Percentiles rank a stretch among this genome's conserved stretches.
These are phyloP conservation scores for Corythornis vintsioides DNA, from an alignment of 2,113 vertebrate genomes.

Conservation along the genomic window DNA sequence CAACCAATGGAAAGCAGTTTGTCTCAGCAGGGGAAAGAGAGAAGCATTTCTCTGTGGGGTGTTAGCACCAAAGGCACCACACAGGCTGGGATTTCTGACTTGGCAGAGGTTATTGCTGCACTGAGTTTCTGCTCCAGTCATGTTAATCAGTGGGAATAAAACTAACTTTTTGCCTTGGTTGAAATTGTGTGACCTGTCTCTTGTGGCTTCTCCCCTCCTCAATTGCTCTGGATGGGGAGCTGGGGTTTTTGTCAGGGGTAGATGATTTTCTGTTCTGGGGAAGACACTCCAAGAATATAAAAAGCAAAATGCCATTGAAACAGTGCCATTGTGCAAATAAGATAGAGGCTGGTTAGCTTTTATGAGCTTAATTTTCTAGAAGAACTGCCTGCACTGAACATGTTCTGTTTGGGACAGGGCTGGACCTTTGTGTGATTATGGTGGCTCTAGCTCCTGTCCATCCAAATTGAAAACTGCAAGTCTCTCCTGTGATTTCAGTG, in stretches of 20 bases:
- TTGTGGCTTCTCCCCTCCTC: background rate
- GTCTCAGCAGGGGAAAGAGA: background rate
- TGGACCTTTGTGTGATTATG: background rate
- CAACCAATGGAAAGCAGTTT: background rate
- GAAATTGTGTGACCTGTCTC: background rate
- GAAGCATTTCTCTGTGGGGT: background rate
- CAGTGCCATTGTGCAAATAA: background rate
- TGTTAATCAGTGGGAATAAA: background rate
- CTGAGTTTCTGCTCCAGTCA: background rate
- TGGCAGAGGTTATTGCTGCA: background rate
- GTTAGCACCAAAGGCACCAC: background rate
- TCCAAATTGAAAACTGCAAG: background rate
- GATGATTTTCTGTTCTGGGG: background rate
- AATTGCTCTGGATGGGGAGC: background rate
- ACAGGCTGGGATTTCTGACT: background rate
- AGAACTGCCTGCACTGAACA: background rate
- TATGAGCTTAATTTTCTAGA: background rate
- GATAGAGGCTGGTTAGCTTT: background rate
- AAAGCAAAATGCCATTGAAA: background rate
- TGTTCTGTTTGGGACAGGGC: background rate
- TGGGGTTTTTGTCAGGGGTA: background rate
- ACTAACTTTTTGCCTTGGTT: background rate
- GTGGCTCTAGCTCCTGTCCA: background rate
- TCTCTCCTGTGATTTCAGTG: background rate
- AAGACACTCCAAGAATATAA: background rate